Evolutionary conservation across 2,888 invertebrate genomes (phyloP), one percentile per base, ranked within the genome.

Genomic region (Leucozona laternaria): DNA sequence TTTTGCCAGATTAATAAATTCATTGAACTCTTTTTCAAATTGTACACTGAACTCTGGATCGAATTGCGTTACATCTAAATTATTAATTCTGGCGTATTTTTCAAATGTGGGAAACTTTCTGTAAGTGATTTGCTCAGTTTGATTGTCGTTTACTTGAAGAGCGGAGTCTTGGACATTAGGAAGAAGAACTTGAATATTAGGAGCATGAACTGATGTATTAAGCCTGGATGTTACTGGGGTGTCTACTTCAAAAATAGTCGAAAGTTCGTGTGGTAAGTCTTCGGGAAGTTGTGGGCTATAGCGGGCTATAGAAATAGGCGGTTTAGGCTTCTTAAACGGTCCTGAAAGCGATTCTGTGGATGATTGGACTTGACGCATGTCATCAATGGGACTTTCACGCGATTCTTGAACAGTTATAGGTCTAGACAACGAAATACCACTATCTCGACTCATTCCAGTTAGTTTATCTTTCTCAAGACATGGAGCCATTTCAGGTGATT

Each of bases 211-310:
- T 13, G 89, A 88, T 20, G 88, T 84, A 53, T 88, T 89, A 8
- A 90, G 75, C 43, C 90, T 90, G n/a, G 93, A 92, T 75, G 95
- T 95, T 88, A 94, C 94, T 0, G 95, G 95, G 0, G 95, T 95
- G 88, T 95, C 95, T 4, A 95, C 94, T 91, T 96, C 95, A 1
- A 95, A 91, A 55, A 95, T 95, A 2, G 95, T 95, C 8, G 95
- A 95, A 55, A 95, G 91, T 90, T 95, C 95, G 89, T 95, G 95
- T 0, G 90, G 91, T 48, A 90, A 55, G 4, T 92, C 91, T 50
- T 91, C 91, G 2, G 90, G 88, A n/a, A 92, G 73, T 55, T 92
- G 91, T 1, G 93, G 92, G 85, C 92, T 92, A 58, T 90, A 92
- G 1, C 92, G 90, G 0, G 89, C 86, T 17, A 92, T 89, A 48